A percentile compares a stretch with the other conserved stretches of the same genome.
Evolutionary conservation across 2,113 vertebrate species (phyloP).

Genomic region (Rynchops niger): DNA sequence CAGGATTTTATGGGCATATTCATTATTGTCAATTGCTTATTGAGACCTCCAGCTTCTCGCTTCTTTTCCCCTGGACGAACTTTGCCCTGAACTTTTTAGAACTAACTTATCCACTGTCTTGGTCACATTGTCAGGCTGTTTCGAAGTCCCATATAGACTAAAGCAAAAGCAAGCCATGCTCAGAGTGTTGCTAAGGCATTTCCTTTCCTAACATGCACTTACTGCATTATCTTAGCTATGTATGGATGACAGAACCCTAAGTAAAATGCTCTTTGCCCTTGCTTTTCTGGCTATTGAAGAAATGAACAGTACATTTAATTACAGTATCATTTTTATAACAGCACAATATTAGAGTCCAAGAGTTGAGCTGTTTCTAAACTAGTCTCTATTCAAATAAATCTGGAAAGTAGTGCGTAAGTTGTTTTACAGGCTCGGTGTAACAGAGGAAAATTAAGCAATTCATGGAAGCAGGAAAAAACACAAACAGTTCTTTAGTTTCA

Average conservation of each 20-base stretch:
- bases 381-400: not conserved
- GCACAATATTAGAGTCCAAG: not conserved
- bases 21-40: not conserved
- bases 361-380: not conserved
- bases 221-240: not conserved
- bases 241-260: not conserved
- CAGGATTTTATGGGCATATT: not conserved
- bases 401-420: not conserved
- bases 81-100: not conserved
- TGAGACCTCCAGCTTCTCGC: not conserved
- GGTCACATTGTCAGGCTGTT: not conserved
- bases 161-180: not conserved
- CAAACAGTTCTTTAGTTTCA: not conserved
- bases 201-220: not conserved
- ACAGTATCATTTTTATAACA: not conserved
- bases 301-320: not conserved
- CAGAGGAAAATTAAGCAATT: not conserved
- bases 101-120: not conserved
- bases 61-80: not conserved
- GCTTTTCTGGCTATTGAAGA: not conserved
- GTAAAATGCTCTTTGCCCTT: not conserved
- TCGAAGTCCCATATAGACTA: not conserved
- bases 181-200: not conserved
- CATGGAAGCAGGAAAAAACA: not conserved
- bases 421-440: not conserved